A percentile compares a stretch with the other conserved stretches of the same genome.
Evolutionary conservation across 2,888 invertebrate genomes (phyloP).

Genomic region (Drosophila neoperkinsi): DNA sequence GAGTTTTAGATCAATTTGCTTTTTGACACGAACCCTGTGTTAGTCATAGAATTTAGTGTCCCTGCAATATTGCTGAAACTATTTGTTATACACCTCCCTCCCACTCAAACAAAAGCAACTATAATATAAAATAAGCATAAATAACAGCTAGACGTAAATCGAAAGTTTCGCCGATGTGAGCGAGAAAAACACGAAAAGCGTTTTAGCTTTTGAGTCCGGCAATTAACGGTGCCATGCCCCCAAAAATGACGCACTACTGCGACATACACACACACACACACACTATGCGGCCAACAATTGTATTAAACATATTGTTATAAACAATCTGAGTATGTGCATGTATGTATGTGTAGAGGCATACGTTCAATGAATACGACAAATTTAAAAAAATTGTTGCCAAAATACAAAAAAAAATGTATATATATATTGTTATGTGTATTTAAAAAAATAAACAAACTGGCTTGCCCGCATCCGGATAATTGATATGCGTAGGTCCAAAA

Average conservation of each 20-base stretch:
- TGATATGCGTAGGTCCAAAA: constrained; percentile 38
- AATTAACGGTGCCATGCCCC: constrained; percentile 11
- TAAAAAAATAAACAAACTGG: constrained; percentile 56
- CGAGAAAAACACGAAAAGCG: constrained; percentile 51
- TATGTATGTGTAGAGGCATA: constrained; percentile 5
- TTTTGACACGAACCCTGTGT: constrained; percentile 16
- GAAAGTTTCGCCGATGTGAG: constrained; percentile 23
- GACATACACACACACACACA: constrained; percentile 12
- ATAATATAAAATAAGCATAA: not conserved
- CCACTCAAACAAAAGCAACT: not conserved
- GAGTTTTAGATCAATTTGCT: not conserved
- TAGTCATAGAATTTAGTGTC: constrained; percentile 14
- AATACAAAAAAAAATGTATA: not conserved
- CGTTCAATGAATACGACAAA: constrained; percentile 28
- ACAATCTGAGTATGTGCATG: constrained; percentile 5
- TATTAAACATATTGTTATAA: constrained; percentile 36
- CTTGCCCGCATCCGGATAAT: constrained; percentile 72
- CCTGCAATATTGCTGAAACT: not conserved
- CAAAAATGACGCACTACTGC: constrained; percentile 44
- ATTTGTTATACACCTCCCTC: not conserved
- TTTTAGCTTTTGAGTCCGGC: constrained; percentile 43
- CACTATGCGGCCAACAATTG: constrained; percentile 45
- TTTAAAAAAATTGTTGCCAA: constrained; percentile 46
- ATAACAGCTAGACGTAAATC: not conserved
- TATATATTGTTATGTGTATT: not conserved